Conservation (phyloP, 2,113 vertebrate genomes). For the Menura novaehollandiae region DNA sequence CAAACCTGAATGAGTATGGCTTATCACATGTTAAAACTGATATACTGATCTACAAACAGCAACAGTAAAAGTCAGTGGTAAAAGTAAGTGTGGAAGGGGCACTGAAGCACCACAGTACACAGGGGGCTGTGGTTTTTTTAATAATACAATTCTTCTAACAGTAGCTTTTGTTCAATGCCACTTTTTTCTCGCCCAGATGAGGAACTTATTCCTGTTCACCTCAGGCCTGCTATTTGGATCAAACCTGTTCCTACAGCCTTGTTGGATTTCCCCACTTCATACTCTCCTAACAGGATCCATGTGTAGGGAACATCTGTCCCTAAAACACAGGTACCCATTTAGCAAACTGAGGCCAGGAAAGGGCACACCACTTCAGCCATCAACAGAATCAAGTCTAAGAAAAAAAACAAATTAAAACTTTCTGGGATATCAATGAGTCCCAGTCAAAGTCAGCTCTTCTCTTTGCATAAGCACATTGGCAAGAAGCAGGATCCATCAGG, state of each 20-base stretch:
- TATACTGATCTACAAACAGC: fast-evolving
- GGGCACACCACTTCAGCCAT: neutral
- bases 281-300: fast-evolving
- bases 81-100: neutral
- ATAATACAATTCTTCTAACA: neutral
- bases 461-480: fast-evolving
- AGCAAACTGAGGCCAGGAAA: neutral
- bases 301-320: too few species aligned
- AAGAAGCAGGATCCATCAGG: neutral
- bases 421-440: too few species aligned
- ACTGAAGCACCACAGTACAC: neutral
- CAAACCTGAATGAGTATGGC: fast-evolving
- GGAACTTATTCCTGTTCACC: neutral
- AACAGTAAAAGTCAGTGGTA: neutral
- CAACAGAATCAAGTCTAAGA: neutral
- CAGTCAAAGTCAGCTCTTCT: neutral
- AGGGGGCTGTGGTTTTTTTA: fast-evolving
- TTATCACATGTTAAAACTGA: fast-evolving
- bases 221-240: neutral
- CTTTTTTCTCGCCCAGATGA: neutral
- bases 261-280: neutral
- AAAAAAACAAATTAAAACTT: neutral
- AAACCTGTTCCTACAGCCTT: fast-evolving
- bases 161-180: fast-evolving
- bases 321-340: fast-evolving